phyloP scores from a whole-genome alignment of 1,140 invertebrate species.

The Heliconius nattereri region DNA sequence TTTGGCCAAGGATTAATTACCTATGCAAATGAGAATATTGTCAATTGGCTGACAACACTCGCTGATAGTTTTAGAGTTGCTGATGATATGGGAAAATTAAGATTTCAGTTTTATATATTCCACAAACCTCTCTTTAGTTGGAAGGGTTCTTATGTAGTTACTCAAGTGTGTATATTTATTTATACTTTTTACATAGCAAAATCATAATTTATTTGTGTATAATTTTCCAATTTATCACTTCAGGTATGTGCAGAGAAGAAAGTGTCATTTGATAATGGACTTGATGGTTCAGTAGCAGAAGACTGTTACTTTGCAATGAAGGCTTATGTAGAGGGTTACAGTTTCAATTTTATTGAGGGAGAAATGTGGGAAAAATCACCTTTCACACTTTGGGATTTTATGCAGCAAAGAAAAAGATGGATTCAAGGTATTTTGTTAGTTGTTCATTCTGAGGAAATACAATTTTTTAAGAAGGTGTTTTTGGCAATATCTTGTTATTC shows the following conservation, averaged over 20 bases:
- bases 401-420: conserved; percentile 98
- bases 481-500: conserved; percentile 95
- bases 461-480: conserved; percentile 90
- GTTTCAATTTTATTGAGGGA: conserved; percentile 96
- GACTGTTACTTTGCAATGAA: conserved; percentile 98
- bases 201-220: background rate
- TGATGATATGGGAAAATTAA: conserved; percentile 97
- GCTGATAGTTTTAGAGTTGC: conserved; percentile 98
- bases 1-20: conserved; percentile 99
- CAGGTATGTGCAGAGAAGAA: conserved; percentile 93
- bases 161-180: conserved; percentile 84
- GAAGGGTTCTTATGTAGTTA: conserved; percentile 98
- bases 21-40: conserved; percentile 97
- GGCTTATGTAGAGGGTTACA: conserved; percentile 91
- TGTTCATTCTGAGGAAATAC: conserved; percentile 94
- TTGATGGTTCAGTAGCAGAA: conserved; percentile 98
- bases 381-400: conserved; percentile 96
- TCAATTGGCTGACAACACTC: conserved; percentile 98
- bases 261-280: conserved; percentile 97
- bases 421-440: conserved; percentile 97
- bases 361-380: conserved; percentile 99
- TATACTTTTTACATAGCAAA: background rate
- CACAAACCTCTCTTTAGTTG: conserved; percentile 98
- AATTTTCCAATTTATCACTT: conserved; percentile 53
- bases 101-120: conserved; percentile 95